Evolutionary conservation across 2,888 invertebrate species (phyloP), one percentile per base, ranked within the genome.

Genomic region (Orthosia incerta): DNA sequence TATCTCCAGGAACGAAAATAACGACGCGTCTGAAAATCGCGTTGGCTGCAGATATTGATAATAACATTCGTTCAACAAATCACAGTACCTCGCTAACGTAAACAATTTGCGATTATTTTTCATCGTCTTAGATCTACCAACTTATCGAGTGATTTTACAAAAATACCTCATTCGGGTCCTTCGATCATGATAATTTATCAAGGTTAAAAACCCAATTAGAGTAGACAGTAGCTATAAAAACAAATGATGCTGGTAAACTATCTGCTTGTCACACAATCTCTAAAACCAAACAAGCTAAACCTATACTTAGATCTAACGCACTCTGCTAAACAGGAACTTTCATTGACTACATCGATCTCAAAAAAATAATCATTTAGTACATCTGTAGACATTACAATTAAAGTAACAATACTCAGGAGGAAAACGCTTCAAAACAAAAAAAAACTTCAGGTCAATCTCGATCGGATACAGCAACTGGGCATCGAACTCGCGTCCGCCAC

Each of bases 401-500:
- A 71, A 73, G 56, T 15, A 67, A 67, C 64, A 71, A 72, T 72
- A 65, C 50, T 75, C 70, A 61, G 61, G 74, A 61, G 61, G 74
- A 84, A 86, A 79, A 78, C 13, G 31, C 18, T 62, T 23, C 0
- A 12, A 57, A 51, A 57, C 3, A 67, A 65, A 64, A 73, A 80
- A 71, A 65, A 69, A 62, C 56, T 57, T 55, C 31, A 56, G 72
- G 50, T 74, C 63, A 55, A 60, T 67, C 64, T 76, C 70, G 71
- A 71, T 74, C 53, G 51, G 76, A 57, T 83, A 74, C 66, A 76
- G 23, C 62, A 68, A 68, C 84, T 90, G 93, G 93, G 87, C 93
- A 89, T 93, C 92, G 93, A 93, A 91, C 93, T 81, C 88, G 77
- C 74, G 74, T 82, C 87, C 87, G 86, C 88, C 85, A 87, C 89